A percentile compares a stretch with the other conserved stretches of the same genome.
Conservation (phyloP, 2,888 invertebrate species). For the Cancer borealis region DNA sequence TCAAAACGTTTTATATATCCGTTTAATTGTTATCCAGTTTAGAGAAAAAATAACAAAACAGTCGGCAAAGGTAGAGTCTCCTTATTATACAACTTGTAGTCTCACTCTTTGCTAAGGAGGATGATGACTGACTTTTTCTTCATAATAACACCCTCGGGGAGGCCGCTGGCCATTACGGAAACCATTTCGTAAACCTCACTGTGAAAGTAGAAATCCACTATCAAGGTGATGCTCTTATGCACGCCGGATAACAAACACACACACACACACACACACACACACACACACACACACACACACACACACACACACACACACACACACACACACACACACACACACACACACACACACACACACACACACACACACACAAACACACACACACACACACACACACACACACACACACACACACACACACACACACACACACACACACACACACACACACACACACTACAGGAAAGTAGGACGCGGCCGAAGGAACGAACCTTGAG, state of each 20-base stretch:
- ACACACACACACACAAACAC: too few relatives aligned
- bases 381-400: too few relatives aligned
- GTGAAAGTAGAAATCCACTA: slow-evolving; percentile 37
- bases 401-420: too few relatives aligned
- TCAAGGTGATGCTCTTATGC: slow-evolving; percentile 22
- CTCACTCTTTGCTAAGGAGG: neutral
- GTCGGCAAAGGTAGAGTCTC: neutral
- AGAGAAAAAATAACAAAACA: neutral
- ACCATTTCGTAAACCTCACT: slow-evolving; percentile 38
- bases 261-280: too few relatives aligned
- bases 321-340: too few relatives aligned
- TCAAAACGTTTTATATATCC: neutral
- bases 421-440: too few relatives aligned
- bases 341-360: too few relatives aligned
- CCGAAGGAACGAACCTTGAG: neutral
- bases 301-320: too few relatives aligned
- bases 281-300: too few relatives aligned
- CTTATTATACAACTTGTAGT: neutral
- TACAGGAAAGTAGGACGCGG: slow-evolving; percentile 27
- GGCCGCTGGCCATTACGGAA: slow-evolving; percentile 30
- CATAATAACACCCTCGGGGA: slow-evolving; percentile 25
- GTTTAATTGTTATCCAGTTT: neutral
- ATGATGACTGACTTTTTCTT: neutral
- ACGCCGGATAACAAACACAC: slow-evolving; percentile 37
- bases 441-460: too few relatives aligned